Evolutionary conservation across 2,888 invertebrate genomes (phyloP), one percentile per base, ranked within the genome.

Genomic region (Dione juno): DNA sequence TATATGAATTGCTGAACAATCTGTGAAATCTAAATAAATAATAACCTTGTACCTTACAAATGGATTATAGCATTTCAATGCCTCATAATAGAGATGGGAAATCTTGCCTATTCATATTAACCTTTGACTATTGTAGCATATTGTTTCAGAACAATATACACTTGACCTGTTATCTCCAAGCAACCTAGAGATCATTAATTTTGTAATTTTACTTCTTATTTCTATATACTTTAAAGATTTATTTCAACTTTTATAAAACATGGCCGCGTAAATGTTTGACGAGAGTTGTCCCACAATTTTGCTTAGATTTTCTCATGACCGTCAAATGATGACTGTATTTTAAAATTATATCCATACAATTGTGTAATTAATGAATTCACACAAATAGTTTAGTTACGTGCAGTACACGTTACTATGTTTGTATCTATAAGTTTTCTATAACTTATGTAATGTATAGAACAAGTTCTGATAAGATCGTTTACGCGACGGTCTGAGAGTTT

Each of bases 261-360:
- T 52, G 69, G 53, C 53, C 54, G 14, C 41, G 66, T 73, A 45
- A 66, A 70, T 37, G 66, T 11, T 57, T 61, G 63, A 72, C 48
- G 72, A 74, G 75, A 73, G 65, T 72, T 65, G 74, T 71, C 74
- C 70, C 73, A 76, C 76, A 72, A 50, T 74, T 73, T 43, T n/a
- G 66, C 13, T 79, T 78, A 79, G 76, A 78, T 80, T 71, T 83
- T 85, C 86, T 79, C 85, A 84, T 80, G 88, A 74, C 85, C 85
- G 77, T 82, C 82, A 82, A 82, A 75, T 59, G 58, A 59, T 58
- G 19, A 21, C 50, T 59, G 43, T 63, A 14, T 57, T 48, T 59
- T 66, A 53, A 35, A 72, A 73, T 52, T 45, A 53, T 48, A 35
- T 43, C 1, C 16, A 61, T 59, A n/a, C 65, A 53, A 61, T 65